Base-by-base conservation (phyloP, 2,888 invertebrate genomes). In the Drosophila nr. perissopoda region DNA sequence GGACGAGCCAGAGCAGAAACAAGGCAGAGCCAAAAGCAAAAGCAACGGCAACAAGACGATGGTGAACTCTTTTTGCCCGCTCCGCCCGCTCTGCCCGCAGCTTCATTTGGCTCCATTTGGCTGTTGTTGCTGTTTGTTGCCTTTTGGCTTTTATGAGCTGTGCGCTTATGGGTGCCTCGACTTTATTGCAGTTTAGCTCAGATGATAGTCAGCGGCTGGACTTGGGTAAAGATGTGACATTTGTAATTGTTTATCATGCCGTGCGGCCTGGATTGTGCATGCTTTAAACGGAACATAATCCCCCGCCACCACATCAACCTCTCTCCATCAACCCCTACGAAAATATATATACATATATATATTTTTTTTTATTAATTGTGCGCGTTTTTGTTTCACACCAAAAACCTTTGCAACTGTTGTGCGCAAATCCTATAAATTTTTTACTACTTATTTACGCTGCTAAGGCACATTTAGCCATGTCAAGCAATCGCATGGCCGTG, bases 401-500 rank as follows among this genome's bases (percentile, higher is more conserved):
- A 80, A 68, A 70, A 69, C 70, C 58, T 80, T 83, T 74, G 90
- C 85, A 89, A 87, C 85, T 87, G 88, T 82, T 85, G 78, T 76
- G 56, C 75, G 59, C 69, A 84, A 87, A 87, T 86, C 90, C 83
- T 86, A 90, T 87, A 90, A 89, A 90, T 89, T 87, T 87, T 90
- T 88, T 88, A 90, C 88, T 89, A 87, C 88, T 88, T 90, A 90
- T 89, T 89, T 89, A 89, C 90, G 88, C 87, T 82, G 82, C 90
- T 85, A 82, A 85, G 82, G 90, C 82, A 85, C 85, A 90, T 87
- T 84, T 89, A 87, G 90, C 82, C 89, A 74, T 90, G 87, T 89
- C 82, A 85, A 87, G 88, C 83, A 89, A 80, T 83, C 73, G 84
- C 76, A 62, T 78, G 88, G 75, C 75, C 81, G 60, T 71, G 87